A percentile compares a stretch with the other conserved stretches of the same genome.
Evolutionary conservation across 2,797 vertebrate genomes (phyloP).

Genomic region (Syngnathus rostellatus): DNA sequence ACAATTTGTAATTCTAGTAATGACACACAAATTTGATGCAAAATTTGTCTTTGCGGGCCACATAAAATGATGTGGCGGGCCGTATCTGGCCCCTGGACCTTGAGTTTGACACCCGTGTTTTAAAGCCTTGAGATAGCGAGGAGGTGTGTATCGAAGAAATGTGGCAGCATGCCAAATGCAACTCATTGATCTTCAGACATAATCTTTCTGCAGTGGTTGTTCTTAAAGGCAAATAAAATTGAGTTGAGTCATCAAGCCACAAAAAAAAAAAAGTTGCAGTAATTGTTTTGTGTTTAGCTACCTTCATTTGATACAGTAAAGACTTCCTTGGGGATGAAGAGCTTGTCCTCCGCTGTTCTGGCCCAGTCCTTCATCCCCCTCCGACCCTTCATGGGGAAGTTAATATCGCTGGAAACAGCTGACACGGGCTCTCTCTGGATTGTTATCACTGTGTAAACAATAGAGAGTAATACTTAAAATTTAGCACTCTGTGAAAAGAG

Average conservation of each 20-base stretch:
- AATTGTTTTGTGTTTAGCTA: conserved; percentile 35
- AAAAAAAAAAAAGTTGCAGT: too few relatives aligned
- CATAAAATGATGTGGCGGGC: too few relatives aligned
- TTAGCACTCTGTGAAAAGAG: not conserved
- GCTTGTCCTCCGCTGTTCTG: conserved; percentile 90
- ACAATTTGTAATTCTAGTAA: too few relatives aligned
- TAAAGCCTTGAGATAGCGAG: too few relatives aligned
- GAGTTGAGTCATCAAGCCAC: too few relatives aligned
- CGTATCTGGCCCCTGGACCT: not conserved
- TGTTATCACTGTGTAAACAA: conserved; percentile 79
- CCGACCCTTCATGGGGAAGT: conserved; percentile 94
- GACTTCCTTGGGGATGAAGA: conserved; percentile 95
- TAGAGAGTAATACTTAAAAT: not conserved
- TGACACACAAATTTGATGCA: too few relatives aligned
- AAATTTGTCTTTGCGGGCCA: too few relatives aligned
- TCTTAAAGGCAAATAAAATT: too few relatives aligned
- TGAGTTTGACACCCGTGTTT: too few relatives aligned
- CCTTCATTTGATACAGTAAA: conserved; percentile 82
- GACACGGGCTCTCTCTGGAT: conserved; percentile 93
- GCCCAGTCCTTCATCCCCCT: conserved; percentile 99
- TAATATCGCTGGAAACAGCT: conserved; percentile 94
- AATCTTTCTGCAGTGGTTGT: too few relatives aligned
- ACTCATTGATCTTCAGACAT: not conserved
- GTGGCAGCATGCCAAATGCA: not conserved
- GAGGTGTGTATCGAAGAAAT: not conserved